These are phyloP conservation scores for Tinamus guttatus DNA, from an alignment of 2,113 vertebrate species.

Conservation along the genomic window DNA sequence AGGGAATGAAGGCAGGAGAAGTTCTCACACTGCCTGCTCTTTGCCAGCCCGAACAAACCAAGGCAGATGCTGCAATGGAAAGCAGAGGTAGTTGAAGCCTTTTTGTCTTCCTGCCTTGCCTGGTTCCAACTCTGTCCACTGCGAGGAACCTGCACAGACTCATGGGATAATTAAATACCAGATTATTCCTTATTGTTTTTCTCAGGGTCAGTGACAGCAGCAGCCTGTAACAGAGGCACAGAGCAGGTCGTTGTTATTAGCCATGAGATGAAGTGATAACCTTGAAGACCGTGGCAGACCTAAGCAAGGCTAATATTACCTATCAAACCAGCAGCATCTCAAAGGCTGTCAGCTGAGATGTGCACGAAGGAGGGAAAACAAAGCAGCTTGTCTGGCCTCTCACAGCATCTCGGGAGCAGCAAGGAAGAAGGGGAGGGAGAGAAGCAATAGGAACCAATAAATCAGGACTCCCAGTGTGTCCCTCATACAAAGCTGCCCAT, in stretches of 20 bases:
- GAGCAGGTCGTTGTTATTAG: not conserved
- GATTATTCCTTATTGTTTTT: not conserved
- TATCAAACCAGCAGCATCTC: accelerated
- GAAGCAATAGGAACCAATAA: not conserved
- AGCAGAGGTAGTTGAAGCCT: not conserved
- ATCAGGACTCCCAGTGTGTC: not conserved
- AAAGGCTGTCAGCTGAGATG: not conserved
- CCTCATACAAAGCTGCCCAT: not conserved
- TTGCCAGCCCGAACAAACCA: not conserved
- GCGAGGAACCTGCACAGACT: not conserved
- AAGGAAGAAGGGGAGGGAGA: not conserved
- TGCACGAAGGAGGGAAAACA: not conserved
- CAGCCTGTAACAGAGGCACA: not conserved
- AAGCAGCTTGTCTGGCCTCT: accelerated
- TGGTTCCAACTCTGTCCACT: not conserved
- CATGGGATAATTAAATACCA: not conserved
- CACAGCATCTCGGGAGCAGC: not conserved
- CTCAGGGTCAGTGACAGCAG: not conserved
- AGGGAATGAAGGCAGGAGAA: not conserved
- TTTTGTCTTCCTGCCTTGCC: not conserved
- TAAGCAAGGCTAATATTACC: not conserved
- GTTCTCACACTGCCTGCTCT: not conserved
- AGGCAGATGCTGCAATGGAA: not conserved
- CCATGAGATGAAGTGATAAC: not conserved
- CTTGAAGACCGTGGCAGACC: not conserved